Percentiles rank a stretch among this genome's conserved stretches.
These are phyloP conservation scores for Malaclemys terrapin DNA, from an alignment of 2,113 vertebrate species.

Conservation along the genomic window DNA sequence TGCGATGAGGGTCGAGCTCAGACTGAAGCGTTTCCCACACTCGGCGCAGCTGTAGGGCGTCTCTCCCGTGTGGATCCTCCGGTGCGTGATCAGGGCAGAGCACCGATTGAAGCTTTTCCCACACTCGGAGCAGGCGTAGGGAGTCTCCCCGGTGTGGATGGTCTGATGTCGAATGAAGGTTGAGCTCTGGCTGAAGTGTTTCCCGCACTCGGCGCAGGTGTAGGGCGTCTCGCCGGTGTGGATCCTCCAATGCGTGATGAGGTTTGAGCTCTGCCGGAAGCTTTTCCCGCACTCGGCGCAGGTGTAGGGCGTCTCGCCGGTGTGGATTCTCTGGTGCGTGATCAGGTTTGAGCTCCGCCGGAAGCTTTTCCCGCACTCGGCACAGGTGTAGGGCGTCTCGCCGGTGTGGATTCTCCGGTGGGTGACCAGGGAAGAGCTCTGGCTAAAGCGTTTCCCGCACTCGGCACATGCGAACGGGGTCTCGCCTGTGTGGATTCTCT, in stretches of 20 bases:
- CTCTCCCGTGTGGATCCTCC: too few species aligned
- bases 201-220: too few species aligned
- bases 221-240: too few species aligned
- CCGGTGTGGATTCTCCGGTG: not conserved
- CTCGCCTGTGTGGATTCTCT: not conserved
- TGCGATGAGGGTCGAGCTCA: not conserved
- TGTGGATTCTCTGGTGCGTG: too few species aligned
- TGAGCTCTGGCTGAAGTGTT: not conserved
- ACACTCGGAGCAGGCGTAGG: not conserved
- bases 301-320: too few species aligned
- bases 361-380: not conserved
- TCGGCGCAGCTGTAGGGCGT: too few species aligned
- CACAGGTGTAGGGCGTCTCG: not conserved
- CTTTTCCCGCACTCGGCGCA: too few species aligned
- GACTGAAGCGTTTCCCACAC: not conserved
- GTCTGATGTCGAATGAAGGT: not conserved
- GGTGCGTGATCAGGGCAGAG: too few species aligned
- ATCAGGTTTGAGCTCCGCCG: too few species aligned
- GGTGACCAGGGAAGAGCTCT: not conserved
- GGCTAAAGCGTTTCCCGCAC: not conserved
- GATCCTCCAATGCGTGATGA: too few species aligned
- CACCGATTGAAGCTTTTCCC: not conserved
- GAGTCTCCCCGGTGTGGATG: not conserved
- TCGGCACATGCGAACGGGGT: not conserved
- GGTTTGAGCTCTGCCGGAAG: too few species aligned